Percentiles rank a stretch among this genome's conserved stretches.
These are phyloP conservation scores for Xylocampa areola DNA, from an alignment of 2,888 invertebrate species.

Conservation along the genomic window DNA sequence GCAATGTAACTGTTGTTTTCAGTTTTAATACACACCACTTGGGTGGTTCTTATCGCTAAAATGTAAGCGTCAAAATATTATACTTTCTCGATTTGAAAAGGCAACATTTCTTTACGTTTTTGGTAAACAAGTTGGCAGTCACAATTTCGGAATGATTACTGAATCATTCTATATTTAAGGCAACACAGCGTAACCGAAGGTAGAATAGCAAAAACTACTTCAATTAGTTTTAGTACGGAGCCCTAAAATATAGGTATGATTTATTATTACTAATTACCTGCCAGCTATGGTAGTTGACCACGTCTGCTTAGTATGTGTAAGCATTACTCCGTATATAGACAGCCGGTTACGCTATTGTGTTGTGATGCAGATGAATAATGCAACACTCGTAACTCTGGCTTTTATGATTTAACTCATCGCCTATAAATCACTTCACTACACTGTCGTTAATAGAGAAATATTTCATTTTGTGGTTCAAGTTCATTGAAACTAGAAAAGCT, in stretches of 20 bases:
- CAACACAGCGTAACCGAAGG: no score
- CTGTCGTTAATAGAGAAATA: slow-evolving; percentile 58
- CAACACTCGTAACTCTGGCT: slow-evolving; percentile 71
- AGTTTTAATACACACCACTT: slow-evolving; percentile 31
- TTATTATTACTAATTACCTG: slow-evolving; percentile 56
- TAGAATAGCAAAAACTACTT: slow-evolving; percentile 11
- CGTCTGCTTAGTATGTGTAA: slow-evolving; percentile 67
- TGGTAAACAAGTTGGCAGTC: slow-evolving; percentile 18
- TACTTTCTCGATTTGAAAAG: slow-evolving; percentile 23
- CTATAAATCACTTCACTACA: slow-evolving; percentile 66
- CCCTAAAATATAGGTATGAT: slow-evolving; percentile 48
- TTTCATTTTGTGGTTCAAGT: slow-evolving; percentile 59
- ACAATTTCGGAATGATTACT: slow-evolving; percentile 13
- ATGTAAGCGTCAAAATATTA: slow-evolving; percentile 19
- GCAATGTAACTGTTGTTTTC: slow-evolving; percentile 27
- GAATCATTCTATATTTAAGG: slow-evolving; percentile 17
- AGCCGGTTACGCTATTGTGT: slow-evolving; percentile 71
- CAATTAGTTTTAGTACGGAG: slow-evolving; percentile 18
- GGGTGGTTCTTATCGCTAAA: slow-evolving; percentile 41
- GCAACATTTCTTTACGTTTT: slow-evolving; percentile 9
- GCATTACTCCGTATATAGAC: slow-evolving; percentile 64
- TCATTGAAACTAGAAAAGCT: slow-evolving; percentile 47
- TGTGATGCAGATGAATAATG: slow-evolving; percentile 74
- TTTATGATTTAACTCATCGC: slow-evolving; percentile 69
- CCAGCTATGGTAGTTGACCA: slow-evolving; percentile 63